Evolutionary conservation across 2,888 invertebrate species (phyloP).

Genomic region (Drosophila diplacantha): DNA sequence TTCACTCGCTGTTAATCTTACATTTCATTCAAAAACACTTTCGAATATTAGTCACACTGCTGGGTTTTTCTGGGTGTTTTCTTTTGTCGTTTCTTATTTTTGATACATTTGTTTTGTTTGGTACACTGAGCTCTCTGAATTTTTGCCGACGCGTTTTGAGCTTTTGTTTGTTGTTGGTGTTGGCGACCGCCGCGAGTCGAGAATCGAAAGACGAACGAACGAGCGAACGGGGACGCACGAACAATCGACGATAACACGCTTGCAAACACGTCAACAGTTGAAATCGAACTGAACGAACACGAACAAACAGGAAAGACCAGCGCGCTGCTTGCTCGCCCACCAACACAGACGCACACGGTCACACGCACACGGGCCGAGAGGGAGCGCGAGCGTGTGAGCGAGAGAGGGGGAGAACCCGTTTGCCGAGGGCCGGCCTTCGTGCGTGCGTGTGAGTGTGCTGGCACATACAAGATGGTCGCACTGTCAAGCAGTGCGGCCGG

Average conservation of each 20-base stretch:
- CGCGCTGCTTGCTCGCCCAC: slow-evolving; percentile 30
- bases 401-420: slow-evolving; percentile 53
- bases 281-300: slow-evolving; percentile 69
- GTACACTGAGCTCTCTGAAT: slow-evolving; percentile 44
- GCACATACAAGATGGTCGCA: slow-evolving; percentile 72
- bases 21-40: slow-evolving; percentile 55
- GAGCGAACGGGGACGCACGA: slow-evolving; percentile 18
- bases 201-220: slow-evolving; percentile 27
- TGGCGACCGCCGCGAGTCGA: slow-evolving; percentile 29
- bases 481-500: slow-evolving; percentile 35
- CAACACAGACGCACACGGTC: slow-evolving; percentile 19
- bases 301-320: slow-evolving; percentile 68
- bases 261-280: slow-evolving; percentile 58
- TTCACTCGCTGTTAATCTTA: slow-evolving; percentile 42
- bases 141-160: slow-evolving; percentile 63
- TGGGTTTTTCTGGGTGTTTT: slow-evolving; percentile 45
- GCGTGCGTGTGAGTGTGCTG: slow-evolving; percentile 37
- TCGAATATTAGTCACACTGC: slow-evolving; percentile 46
- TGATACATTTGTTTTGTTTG: slow-evolving; percentile 8
- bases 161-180: slow-evolving; percentile 42
- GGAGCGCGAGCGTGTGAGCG: slow-evolving; percentile 10
- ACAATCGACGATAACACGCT: slow-evolving; percentile 35
- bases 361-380: slow-evolving; percentile 14
- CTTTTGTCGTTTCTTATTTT: slow-evolving; percentile 34
- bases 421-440: slow-evolving; percentile 66